phyloP scores from a whole-genome alignment of 2,797 vertebrate species.

The Fundulus diaphanus region DNA sequence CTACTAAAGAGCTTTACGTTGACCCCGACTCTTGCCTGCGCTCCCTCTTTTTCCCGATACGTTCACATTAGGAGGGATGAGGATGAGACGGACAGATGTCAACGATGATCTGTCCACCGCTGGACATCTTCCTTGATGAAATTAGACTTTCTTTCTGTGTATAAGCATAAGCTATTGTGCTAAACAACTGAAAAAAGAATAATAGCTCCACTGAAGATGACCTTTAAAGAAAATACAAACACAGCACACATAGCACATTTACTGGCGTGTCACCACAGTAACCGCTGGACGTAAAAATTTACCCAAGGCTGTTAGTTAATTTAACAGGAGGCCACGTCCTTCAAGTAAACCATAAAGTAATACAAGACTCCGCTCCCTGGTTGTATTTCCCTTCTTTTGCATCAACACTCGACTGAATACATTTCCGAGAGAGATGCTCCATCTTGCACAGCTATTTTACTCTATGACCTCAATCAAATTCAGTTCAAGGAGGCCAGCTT shows the following conservation, averaged over 20 bases:
- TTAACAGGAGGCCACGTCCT: slow-evolving; percentile 33
- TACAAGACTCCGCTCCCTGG: slow-evolving; percentile 31
- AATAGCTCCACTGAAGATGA: slow-evolving; percentile 60
- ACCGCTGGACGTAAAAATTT: slow-evolving; percentile 33
- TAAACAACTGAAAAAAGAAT: slow-evolving; percentile 53
- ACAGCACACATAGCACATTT: slow-evolving; percentile 43
- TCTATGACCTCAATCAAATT: slow-evolving; percentile 61
- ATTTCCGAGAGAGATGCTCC: slow-evolving; percentile 41
- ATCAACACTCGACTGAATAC: slow-evolving; percentile 52
- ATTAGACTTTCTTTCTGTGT: slow-evolving; percentile 56
- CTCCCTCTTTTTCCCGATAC: slow-evolving; percentile 54
- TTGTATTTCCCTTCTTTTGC: slow-evolving; percentile 41
- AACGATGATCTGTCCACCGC: slow-evolving; percentile 72
- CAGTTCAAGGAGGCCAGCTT: slow-evolving; percentile 48
- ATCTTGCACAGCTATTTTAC: slow-evolving; percentile 58
- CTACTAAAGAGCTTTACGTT: slow-evolving; percentile 74
- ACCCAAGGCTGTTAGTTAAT: slow-evolving; percentile 29
- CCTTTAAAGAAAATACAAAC: slow-evolving; percentile 63
- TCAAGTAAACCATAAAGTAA: slow-evolving; percentile 48
- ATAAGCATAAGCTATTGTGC: slow-evolving; percentile 32
- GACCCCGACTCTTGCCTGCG: slow-evolving; percentile 41
- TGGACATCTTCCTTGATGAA: slow-evolving; percentile 73
- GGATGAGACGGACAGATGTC: slow-evolving; percentile 79
- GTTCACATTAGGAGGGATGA: slow-evolving; percentile 68
- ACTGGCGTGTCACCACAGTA: slow-evolving; percentile 36